Evolutionary conservation across 2,888 invertebrate species (phyloP), one percentile per base, ranked within the genome.

Genomic region (Pristionchus maxplancki): DNA sequence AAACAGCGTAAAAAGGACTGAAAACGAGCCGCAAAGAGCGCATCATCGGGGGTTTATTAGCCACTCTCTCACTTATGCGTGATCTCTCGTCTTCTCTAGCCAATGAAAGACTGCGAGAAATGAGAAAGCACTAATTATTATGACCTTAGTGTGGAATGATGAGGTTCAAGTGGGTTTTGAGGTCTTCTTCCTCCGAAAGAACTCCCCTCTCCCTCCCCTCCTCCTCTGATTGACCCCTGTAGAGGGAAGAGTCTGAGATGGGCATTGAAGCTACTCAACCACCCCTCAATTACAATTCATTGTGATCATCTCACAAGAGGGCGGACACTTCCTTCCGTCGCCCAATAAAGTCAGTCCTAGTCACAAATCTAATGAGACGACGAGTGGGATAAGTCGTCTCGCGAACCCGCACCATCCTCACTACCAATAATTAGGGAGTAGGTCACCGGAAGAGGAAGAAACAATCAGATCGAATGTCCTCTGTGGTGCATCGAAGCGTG

Each of bases 281-380:
- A 71, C 71, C 78, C 78, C 78, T 78, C 78, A 78, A 78, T 78
- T 78, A 78, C 78, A 78, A 78, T 78, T 78, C 78, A 78, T 78
- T 78, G 78, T 78, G 78, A 44, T 78, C 40, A 78, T 78, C 78
- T 78, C n/a, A n/a, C 17, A 44, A 44, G 44, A 44, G 78, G 13
- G n/a, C n/a, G 44, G 44, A 78, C 78, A 78, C 78, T 78, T 78
- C 78, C 78, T 78, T 78, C 78, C 78, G 44, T 9, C 44, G 15
- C 5, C 78, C 78, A 78, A 78, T 78, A 78, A 78, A 78, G 40
- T 78, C 78, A 40, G 28, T n/a, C 44, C 67, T 67, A 40, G 31
- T 74, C 78, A 40, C 40, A 78, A 78, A 78, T 78, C 78, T 44
- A 78, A 78, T 78, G 78, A 78, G n/a, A 78, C 44, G 78, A 44